Conservation (phyloP, 2,888 invertebrate species). For the Phytoseiulus persimilis region DNA sequence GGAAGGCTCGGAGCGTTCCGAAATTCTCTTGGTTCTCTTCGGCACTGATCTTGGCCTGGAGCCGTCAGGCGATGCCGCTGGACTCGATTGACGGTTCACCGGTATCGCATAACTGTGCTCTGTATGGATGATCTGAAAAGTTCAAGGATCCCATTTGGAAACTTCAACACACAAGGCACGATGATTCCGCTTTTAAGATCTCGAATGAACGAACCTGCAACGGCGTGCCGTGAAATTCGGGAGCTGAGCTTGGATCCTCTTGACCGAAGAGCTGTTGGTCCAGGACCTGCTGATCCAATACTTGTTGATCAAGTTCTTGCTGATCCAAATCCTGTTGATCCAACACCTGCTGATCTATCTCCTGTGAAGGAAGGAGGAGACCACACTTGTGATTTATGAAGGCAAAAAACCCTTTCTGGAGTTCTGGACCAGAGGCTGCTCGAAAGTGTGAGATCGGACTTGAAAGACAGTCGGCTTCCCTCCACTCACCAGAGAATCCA, state of each 20-base stretch:
- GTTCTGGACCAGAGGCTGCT: background rate
- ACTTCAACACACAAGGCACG: no score
- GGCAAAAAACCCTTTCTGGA: background rate
- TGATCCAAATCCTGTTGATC: background rate
- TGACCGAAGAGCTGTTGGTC: background rate
- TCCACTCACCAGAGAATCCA: constrained; percentile 13
- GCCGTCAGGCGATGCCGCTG: background rate
- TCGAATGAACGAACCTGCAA: background rate
- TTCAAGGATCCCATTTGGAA: background rate
- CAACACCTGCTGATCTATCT: background rate
- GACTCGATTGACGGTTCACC: background rate
- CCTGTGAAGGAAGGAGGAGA: background rate
- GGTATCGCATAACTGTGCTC: background rate
- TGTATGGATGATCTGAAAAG: background rate
- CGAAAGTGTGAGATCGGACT: no score
- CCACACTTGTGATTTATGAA: background rate
- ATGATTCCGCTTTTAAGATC: background rate
- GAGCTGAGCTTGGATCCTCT: background rate
- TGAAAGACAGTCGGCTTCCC: no score
- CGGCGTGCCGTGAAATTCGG: background rate
- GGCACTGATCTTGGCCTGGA: background rate
- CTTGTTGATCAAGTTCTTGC: background rate
- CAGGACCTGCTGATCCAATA: background rate
- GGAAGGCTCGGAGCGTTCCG: background rate
- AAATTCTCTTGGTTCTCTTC: background rate